phyloP scores from a whole-genome alignment of 2,797 vertebrate genomes.

The Anolis apletophallus region DNA sequence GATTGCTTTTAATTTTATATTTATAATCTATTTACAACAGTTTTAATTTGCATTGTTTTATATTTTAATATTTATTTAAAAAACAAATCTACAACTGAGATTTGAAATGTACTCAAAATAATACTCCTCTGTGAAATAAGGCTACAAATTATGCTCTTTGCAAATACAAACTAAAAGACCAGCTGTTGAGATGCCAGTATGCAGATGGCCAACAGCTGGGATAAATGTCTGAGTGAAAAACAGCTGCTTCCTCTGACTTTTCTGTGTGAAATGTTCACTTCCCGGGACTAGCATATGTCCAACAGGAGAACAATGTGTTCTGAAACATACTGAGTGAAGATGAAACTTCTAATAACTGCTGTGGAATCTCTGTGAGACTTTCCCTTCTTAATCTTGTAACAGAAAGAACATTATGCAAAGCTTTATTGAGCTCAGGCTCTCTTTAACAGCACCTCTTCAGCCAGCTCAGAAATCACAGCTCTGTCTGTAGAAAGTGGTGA shows the following conservation, averaged over 20 bases:
- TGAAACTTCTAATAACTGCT: not conserved
- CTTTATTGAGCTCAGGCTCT: not conserved
- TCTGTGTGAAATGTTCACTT: conserved; percentile 11
- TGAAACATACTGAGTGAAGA: conserved; percentile 10
- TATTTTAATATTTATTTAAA: not conserved
- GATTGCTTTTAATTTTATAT: too few relatives aligned
- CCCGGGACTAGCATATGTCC: not conserved
- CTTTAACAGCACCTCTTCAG: not conserved
- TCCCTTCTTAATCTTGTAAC: not conserved
- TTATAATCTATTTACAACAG: too few relatives aligned
- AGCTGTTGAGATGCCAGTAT: not conserved
- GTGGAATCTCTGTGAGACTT: conserved; percentile 7
- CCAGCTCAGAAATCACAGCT: conserved; percentile 15
- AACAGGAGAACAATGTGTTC: conserved; percentile 4
- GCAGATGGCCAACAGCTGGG: conserved; percentile 11
- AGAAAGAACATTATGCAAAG: not conserved
- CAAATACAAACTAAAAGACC: conserved; percentile 14
- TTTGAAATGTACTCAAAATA: not conserved
- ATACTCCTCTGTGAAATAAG: not conserved
- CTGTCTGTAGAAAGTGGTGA: not conserved
- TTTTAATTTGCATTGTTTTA: too few relatives aligned
- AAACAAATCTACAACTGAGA: not conserved
- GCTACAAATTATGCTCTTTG: not conserved
- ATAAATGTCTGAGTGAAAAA: conserved; percentile 30
- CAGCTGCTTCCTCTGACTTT: conserved; percentile 7